phyloP scores from a whole-genome alignment of 2,113 vertebrate genomes.

The Dromaius novaehollandiae region DNA sequence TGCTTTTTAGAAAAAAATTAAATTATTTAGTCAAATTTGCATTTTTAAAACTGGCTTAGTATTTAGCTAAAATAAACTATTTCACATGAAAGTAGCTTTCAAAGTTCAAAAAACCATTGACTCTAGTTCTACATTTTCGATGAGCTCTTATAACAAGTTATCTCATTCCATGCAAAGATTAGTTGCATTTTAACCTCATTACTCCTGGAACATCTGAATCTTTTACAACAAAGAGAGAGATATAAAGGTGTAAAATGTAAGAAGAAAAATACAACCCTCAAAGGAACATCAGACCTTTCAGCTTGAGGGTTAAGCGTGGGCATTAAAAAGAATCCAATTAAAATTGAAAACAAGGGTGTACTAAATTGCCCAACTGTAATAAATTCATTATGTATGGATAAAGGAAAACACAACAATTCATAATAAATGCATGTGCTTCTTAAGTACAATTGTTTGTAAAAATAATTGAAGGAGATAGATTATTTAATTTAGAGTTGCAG shows the following conservation, averaged over 20 bases:
- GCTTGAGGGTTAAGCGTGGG: background rate
- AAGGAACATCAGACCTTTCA: background rate
- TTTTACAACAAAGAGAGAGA: background rate
- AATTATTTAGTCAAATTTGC: background rate
- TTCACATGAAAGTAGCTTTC: background rate
- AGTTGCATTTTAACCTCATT: background rate
- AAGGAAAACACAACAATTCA: background rate
- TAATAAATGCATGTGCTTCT: background rate
- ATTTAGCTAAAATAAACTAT: background rate
- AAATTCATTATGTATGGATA: conserved; percentile 30
- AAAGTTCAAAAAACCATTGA: background rate
- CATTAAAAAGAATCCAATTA: conserved; percentile 36
- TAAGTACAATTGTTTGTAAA: background rate
- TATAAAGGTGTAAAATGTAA: background rate
- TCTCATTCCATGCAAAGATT: background rate
- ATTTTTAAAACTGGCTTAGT: background rate
- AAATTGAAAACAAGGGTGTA: background rate
- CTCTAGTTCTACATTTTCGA: background rate
- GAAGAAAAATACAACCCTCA: background rate
- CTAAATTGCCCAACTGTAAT: background rate
- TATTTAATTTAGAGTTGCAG: background rate
- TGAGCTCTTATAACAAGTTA: background rate
- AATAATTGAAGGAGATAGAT: background rate
- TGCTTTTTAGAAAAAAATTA: background rate
- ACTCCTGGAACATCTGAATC: background rate